phyloP scores from a whole-genome alignment of 1,140 invertebrate species.

The Leptestheria dahalacensis region DNA sequence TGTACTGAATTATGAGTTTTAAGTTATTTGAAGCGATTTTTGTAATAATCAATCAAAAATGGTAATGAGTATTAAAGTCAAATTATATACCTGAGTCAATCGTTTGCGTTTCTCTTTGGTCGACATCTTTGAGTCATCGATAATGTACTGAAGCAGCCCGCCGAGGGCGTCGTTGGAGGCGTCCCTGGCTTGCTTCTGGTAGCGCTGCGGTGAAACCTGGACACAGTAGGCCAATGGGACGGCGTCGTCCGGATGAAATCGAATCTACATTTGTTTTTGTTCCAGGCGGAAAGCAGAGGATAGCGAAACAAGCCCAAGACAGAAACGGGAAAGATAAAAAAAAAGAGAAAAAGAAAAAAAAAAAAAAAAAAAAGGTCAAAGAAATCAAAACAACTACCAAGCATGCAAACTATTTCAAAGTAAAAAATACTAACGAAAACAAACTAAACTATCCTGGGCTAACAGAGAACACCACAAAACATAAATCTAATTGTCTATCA shows the following conservation, averaged over 20 bases:
- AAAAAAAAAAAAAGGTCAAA: not conserved
- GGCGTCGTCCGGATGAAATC: conserved; percentile 12
- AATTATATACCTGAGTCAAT: conserved; percentile 12
- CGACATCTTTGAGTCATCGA: conserved; percentile 14
- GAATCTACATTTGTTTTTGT: conserved; percentile 10
- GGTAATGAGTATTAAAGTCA: not conserved
- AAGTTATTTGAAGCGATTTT: too few relatives aligned
- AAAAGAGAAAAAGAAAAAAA: conserved; percentile 1
- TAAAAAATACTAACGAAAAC: not conserved
- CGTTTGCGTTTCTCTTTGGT: conserved; percentile 14
- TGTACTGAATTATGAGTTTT: too few relatives aligned
- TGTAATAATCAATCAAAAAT: not conserved
- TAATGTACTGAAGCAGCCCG: conserved; percentile 13
- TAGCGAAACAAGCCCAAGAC: not conserved
- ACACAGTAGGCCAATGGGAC: conserved; percentile 16
- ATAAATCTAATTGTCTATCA: too few relatives aligned
- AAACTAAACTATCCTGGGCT: not conserved
- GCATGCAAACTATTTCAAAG: not conserved
- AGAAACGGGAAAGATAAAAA: not conserved
- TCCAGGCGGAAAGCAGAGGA: not conserved
- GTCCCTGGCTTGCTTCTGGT: conserved; percentile 6
- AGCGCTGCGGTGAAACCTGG: conserved; percentile 15
- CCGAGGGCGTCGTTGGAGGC: conserved; percentile 5
- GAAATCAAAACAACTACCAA: not conserved
- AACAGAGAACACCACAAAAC: too few relatives aligned